Conservation (phyloP, 2,797 vertebrate genomes). For the Sorex maritimensis region DNA sequence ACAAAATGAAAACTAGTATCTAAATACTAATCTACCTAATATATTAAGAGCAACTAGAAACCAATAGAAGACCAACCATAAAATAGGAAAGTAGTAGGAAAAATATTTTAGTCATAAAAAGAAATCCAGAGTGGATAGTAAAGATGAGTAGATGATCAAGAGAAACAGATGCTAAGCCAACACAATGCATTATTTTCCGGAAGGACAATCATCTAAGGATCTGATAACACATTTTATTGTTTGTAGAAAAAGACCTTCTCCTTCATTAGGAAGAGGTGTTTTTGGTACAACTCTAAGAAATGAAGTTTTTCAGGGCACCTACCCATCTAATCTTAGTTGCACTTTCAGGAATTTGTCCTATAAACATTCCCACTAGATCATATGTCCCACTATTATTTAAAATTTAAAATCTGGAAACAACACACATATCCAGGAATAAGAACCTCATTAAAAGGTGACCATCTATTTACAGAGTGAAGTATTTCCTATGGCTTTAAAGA, state of each 20-base stretch:
- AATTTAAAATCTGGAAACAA: conserved; percentile 51
- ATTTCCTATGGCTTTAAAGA: background rate
- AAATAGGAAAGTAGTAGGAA: conserved; percentile 23
- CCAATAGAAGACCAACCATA: background rate
- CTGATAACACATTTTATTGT: background rate
- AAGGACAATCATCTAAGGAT: background rate
- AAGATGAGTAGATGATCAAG: conserved; percentile 38
- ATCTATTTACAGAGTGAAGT: background rate
- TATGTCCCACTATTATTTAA: background rate
- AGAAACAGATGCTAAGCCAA: conserved; percentile 25
- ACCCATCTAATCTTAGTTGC: background rate
- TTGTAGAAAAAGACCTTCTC: conserved; percentile 16
- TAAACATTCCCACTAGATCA: conserved; percentile 7
- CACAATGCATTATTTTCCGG: background rate
- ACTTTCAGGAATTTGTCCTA: conserved; percentile 44
- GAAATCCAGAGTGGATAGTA: conserved; percentile 39
- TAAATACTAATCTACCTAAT: conserved; percentile 35
- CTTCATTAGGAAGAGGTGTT: conserved; percentile 3
- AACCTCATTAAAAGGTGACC: conserved; percentile 24
- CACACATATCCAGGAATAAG: background rate
- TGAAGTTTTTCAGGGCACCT: conserved; percentile 26
- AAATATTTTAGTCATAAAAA: conserved; percentile 42
- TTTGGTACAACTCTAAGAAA: conserved; percentile 1
- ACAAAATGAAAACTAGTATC: conserved; percentile 37
- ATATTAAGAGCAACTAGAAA: conserved; percentile 51